Conservation (phyloP, 92 coral and sea anemone species). For the Porites rus region DNA sequence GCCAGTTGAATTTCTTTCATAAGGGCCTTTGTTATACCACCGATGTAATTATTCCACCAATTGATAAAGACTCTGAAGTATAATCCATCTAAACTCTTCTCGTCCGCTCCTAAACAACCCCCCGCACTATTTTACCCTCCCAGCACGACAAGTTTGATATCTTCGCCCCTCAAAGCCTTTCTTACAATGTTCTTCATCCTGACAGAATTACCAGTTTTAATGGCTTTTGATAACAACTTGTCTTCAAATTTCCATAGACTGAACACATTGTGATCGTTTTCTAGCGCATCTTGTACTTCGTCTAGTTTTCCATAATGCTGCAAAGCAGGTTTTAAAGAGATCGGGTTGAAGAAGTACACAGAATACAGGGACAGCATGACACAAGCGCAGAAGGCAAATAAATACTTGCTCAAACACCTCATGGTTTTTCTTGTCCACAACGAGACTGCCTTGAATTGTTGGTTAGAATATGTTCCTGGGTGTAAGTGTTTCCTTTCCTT, state of each 20-base stretch:
- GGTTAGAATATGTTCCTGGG: too few species aligned
- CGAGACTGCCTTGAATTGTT: too few species aligned
- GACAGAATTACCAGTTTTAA: slow-evolving; percentile 12
- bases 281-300: neutral
- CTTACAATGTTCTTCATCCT: slow-evolving; percentile 19
- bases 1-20: slow-evolving; percentile 32
- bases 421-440: too few species aligned
- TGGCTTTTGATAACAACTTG: neutral
- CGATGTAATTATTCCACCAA: slow-evolving; percentile 75
- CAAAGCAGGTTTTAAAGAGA: too few species aligned
- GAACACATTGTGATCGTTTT: neutral
- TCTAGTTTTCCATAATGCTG: neutral
- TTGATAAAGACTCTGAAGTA: slow-evolving; percentile 58
- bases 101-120: slow-evolving; percentile 65
- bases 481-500: too few species aligned
- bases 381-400: too few species aligned
- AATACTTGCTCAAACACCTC: too few species aligned
- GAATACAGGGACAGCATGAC: too few species aligned
- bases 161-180: slow-evolving; percentile 65
- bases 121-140: slow-evolving; percentile 89
- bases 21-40: slow-evolving; percentile 25
- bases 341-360: too few species aligned
- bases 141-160: slow-evolving; percentile 58
- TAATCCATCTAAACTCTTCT: slow-evolving; percentile 46
- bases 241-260: neutral